Base-by-base conservation (phyloP, 2,888 invertebrate genomes). In the Actias luna region DNA sequence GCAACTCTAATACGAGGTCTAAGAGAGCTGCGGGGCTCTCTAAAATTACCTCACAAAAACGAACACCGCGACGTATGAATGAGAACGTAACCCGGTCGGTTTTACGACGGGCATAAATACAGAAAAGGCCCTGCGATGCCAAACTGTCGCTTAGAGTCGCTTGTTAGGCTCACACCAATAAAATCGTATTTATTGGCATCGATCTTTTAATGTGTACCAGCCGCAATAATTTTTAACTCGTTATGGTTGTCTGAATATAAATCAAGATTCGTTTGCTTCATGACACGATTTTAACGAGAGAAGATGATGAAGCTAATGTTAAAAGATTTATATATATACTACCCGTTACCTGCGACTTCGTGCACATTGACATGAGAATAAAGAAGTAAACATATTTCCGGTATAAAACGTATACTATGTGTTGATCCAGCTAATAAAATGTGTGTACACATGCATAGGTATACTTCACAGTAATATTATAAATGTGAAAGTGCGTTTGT, bases 21-120 rank as follows among this genome's bases (percentile, higher is more conserved):
- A 2, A 22, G 46, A 39, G 22, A 22, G 55, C n/a, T 29, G 29
- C 27, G 8, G 27, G 55, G 55, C 55, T 55, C 55, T 55, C 27
- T 27, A 52, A 57, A 29, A 52, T 36, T 16, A 31, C n/a, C n/a
- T 27, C 55, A 55, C 29, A 64, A 59, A 62, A 55, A 55, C 27
- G 55, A 59, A 63, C 27, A 55, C 14, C 18, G 8, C 16, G 27
- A 29, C n/a, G 55, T 29, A 55, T 29, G 55, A 29, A 55, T 29
- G 29, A 29, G 29, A 55, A 27, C 29, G 55, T 55, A 55, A 55
- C 55, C 16, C 55, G 55, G 55, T 29, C 55, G 55, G 29, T 55
- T 46, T 55, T 55, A 55, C 55, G 55, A 55, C 55, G 29, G 22
- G 16, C 55, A 55, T 55, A 55, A 29, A 55, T 55, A 55, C 29